These are phyloP conservation scores for Jaculus jaculus DNA, from an alignment of 2,113 vertebrate genomes.

Conservation along the genomic window DNA sequence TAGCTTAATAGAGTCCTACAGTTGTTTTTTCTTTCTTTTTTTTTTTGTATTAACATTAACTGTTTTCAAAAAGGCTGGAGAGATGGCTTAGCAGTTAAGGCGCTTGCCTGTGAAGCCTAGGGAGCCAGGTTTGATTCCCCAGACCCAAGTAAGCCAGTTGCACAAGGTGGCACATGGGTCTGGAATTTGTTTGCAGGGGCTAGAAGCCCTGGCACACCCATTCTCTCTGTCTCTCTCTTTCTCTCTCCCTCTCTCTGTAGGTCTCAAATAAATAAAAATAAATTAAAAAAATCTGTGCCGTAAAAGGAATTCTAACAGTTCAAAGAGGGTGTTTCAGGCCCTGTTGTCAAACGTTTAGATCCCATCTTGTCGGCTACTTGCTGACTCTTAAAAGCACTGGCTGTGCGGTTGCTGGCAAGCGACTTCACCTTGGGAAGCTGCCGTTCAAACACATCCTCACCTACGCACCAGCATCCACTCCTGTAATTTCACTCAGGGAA, in stretches of 20 bases:
- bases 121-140: too few species aligned
- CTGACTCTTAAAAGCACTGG: neutral
- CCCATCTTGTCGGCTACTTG: neutral
- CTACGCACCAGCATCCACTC: rapidly evolving
- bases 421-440: neutral
- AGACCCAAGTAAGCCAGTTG: too few species aligned
- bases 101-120: too few species aligned
- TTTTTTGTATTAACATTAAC: too few species aligned
- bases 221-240: too few species aligned
- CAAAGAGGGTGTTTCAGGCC: neutral
- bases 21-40: neutral
- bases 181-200: too few species aligned
- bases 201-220: too few species aligned
- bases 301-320: neutral
- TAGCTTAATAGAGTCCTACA: neutral
- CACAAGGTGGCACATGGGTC: too few species aligned
- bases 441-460: neutral
- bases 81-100: too few species aligned
- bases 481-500: neutral
- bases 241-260: too few species aligned
- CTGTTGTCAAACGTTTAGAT: neutral
- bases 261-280: too few species aligned
- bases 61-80: too few species aligned
- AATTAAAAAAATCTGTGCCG: neutral
- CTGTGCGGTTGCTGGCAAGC: neutral